phyloP scores from a whole-genome alignment of 2,888 invertebrate genomes.

The Tinea trinotella region DNA sequence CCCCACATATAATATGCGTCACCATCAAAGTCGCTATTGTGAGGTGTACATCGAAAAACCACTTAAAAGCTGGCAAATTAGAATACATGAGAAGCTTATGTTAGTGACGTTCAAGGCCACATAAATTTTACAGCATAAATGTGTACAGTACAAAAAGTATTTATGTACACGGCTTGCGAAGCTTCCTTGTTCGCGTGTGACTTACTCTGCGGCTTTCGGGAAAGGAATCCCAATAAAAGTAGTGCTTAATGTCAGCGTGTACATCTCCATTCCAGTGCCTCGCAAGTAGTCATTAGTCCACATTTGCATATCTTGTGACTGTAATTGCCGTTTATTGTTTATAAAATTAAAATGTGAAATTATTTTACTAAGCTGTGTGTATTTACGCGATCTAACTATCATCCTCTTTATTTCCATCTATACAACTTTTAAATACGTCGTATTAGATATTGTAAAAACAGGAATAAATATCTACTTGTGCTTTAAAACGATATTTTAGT shows the following conservation, averaged over 20 bases:
- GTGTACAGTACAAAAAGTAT: constrained; percentile 11
- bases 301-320: constrained; percentile 96
- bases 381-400: not conserved
- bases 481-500: not conserved
- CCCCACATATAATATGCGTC: not conserved
- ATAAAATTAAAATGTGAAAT: not conserved
- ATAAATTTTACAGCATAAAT: not conserved
- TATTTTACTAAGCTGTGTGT: not conserved
- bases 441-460: not conserved
- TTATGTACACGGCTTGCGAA: constrained; percentile 31
- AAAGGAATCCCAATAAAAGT: constrained; percentile 99
- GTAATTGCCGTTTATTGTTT: constrained; percentile 28
- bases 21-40: not conserved
- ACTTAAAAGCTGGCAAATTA: constrained; percentile 14
- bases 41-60: not conserved
- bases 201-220: constrained; percentile 99
- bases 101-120: constrained; percentile 12
- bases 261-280: constrained; percentile 99
- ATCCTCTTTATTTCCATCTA: not conserved
- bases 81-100: constrained; percentile 12
- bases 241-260: constrained; percentile 98
- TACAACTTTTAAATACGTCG: too few relatives aligned
- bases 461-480: not conserved
- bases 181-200: constrained; percentile 68
- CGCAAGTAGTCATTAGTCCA: constrained; percentile 99